phyloP scores from a whole-genome alignment of 2,797 vertebrate species.

The Alcedo quadribrachys region DNA sequence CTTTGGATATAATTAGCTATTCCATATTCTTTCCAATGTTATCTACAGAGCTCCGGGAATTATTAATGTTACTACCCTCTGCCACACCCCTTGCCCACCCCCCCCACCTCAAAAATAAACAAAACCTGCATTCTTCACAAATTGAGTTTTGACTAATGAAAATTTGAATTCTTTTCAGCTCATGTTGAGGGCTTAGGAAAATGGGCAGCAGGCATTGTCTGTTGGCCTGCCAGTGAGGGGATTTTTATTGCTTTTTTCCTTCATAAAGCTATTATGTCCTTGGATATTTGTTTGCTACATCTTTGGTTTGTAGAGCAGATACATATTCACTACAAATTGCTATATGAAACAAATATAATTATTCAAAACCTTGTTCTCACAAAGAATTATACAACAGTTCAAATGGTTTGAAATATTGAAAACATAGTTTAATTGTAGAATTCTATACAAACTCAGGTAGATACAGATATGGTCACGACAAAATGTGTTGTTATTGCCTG shows the following conservation, averaged over 20 bases:
- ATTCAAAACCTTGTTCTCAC: not conserved
- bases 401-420: constrained; percentile 68
- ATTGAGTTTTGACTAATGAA: not conserved
- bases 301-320: not conserved
- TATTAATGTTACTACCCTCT: not conserved
- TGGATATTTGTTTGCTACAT: not conserved
- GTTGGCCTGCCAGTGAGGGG: not conserved
- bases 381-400: not conserved
- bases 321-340: not conserved
- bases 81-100: too few species aligned
- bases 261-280: not conserved
- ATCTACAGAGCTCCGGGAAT: not conserved
- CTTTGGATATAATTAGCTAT: not conserved
- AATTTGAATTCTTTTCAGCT: not conserved
- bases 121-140: not conserved
- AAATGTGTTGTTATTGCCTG: constrained; percentile 81
- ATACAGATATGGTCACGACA: constrained; percentile 82
- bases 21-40: not conserved
- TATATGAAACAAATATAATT: not conserved
- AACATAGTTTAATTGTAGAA: constrained; percentile 76
- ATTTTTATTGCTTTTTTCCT: not conserved
- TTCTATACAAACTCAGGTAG: constrained; percentile 79
- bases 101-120: not conserved
- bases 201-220: not conserved
- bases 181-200: not conserved